These are phyloP conservation scores for Acanthiza pusilla DNA, from an alignment of 2,797 vertebrate genomes.

Conservation along the genomic window DNA sequence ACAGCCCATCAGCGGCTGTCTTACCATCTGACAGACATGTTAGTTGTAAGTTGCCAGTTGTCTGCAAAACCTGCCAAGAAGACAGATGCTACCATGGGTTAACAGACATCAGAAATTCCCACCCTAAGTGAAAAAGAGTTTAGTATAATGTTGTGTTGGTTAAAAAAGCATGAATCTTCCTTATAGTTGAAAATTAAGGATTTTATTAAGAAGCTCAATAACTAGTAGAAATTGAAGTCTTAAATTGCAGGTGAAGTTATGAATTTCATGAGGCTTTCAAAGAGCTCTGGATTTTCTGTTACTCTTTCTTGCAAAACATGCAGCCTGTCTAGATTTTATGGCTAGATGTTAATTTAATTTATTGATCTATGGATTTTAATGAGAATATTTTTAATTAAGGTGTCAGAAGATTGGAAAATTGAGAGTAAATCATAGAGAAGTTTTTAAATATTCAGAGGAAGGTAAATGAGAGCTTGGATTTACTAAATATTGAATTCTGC, in stretches of 20 bases:
- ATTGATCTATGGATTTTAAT: not conserved
- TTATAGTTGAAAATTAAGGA: not conserved
- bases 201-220: not conserved
- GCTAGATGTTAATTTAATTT: not conserved
- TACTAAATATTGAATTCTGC: not conserved
- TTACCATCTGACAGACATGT: slow-evolving; percentile 40
- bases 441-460: not conserved
- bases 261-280: not conserved
- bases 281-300: not conserved
- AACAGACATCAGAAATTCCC: slow-evolving; percentile 32
- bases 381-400: not conserved
- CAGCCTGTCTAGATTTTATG: not conserved
- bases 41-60: slow-evolving; percentile 29
- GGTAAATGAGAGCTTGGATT: not conserved
- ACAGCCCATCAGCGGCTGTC: not conserved
- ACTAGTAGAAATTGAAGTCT: not conserved
- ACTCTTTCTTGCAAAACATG: not conserved
- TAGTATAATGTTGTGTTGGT: not conserved
- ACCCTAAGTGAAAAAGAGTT: not conserved
- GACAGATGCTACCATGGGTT: slow-evolving; percentile 45
- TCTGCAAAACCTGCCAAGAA: slow-evolving; percentile 44
- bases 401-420: not conserved
- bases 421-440: not conserved
- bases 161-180: not conserved
- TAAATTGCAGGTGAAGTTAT: not conserved